Evolutionary conservation across 2,888 invertebrate genomes (phyloP).

Genomic region (Netelia melanura): DNA sequence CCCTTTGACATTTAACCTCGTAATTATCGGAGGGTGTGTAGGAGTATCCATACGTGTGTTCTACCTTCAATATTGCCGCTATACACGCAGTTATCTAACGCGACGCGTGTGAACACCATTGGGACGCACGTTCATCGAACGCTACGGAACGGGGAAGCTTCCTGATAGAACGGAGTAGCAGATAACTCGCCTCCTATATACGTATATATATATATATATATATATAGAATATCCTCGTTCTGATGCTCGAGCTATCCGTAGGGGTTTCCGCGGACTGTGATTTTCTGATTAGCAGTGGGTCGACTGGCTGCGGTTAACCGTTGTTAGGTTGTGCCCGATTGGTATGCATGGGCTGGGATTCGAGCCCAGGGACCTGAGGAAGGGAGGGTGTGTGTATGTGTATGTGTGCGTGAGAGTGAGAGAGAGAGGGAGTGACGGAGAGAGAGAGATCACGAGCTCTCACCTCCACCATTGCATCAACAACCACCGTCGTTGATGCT

Average conservation of each 20-base stretch:
- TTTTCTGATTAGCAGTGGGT: constrained; percentile 84
- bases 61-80: background rate
- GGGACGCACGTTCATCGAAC: constrained; percentile 51
- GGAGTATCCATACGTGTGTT: constrained; percentile 29
- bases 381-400: constrained; percentile 24
- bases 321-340: constrained; percentile 84
- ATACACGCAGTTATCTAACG: background rate
- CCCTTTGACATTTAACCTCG: constrained; percentile 82
- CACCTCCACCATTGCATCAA: constrained; percentile 60
- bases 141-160: constrained; percentile 28
- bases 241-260: constrained; percentile 72
- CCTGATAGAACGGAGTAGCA: constrained; percentile 14
- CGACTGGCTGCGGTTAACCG: constrained; percentile 84
- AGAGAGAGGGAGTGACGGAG: constrained; percentile 53
- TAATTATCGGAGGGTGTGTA: constrained; percentile 78
- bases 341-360: constrained; percentile 85
- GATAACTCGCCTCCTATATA: constrained; percentile 23
- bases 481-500: constrained; percentile 64
- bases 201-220: background rate
- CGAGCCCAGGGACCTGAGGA: constrained; percentile 74
- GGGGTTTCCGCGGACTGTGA: constrained; percentile 83
- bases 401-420: constrained; percentile 34
- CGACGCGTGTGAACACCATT: constrained; percentile 29
- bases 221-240: constrained; percentile 7
- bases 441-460: constrained; percentile 62